Conservation (phyloP, 2,797 vertebrate genomes). For the Hypotaenidia okinawae region DNA sequence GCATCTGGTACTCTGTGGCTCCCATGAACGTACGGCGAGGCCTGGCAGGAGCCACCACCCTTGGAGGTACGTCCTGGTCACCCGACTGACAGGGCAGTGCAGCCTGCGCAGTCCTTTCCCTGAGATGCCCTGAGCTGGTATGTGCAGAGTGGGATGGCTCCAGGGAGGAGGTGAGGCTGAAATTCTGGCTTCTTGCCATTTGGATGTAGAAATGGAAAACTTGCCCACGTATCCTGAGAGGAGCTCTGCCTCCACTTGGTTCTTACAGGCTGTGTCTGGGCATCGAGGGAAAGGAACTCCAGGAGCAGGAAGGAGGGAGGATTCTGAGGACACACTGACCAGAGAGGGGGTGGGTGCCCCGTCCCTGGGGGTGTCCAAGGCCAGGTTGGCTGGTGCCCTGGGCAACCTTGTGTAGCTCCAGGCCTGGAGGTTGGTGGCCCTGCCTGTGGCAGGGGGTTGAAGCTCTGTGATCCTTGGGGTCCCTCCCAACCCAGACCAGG, state of each 20-base stretch:
- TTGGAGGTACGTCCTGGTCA: conserved; percentile 83
- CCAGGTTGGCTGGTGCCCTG: too few species aligned
- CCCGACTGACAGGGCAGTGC: neutral
- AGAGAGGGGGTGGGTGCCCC: too few species aligned
- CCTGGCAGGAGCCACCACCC: conserved; percentile 93
- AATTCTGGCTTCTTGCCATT: neutral
- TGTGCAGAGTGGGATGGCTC: neutral
- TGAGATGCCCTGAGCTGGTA: neutral
- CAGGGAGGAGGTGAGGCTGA: neutral
- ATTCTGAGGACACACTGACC: too few species aligned
- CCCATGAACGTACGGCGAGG: conserved; percentile 97
- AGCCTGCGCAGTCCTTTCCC: neutral
- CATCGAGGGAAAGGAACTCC: neutral
- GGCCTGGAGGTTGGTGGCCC: too few species aligned
- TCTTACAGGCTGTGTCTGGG: neutral
- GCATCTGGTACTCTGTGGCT: conserved; percentile 97
- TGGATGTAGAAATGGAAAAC: neutral
- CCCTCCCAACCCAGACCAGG: too few species aligned
- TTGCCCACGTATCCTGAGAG: neutral
- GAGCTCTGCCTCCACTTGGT: neutral
- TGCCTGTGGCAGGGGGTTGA: too few species aligned
- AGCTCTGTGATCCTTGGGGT: too few species aligned
- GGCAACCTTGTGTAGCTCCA: too few species aligned
- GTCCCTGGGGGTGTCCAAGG: too few species aligned
- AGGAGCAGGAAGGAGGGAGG: too few species aligned